phyloP scores from a whole-genome alignment of 1,140 invertebrate species.

The Calephelis nemesis region DNA sequence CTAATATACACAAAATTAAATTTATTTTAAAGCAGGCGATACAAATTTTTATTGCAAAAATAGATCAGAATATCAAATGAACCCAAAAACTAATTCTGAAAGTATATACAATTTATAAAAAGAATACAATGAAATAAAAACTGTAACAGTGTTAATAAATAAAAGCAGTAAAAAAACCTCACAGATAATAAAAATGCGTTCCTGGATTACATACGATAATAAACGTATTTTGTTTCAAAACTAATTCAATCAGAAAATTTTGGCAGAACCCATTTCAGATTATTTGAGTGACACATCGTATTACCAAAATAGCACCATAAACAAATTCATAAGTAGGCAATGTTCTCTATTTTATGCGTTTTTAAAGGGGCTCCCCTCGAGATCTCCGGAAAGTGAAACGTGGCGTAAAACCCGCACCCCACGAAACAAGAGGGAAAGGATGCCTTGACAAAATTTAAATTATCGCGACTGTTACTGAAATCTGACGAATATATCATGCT shows the following conservation, averaged over 20 bases:
- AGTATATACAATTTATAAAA: too few relatives aligned
- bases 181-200: too few relatives aligned
- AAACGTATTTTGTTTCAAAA: neutral
- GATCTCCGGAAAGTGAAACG: conserved; percentile 61
- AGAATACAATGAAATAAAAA: too few relatives aligned
- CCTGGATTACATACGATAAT: too few relatives aligned
- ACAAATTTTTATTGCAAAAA: too few relatives aligned
- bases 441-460: conserved; percentile 38
- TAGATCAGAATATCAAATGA: too few relatives aligned
- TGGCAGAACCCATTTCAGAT: conserved; percentile 11
- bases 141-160: too few relatives aligned
- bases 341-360: conserved; percentile 68
- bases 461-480: conserved; percentile 28
- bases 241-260: conserved; percentile 22
- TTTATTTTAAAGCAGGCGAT: too few relatives aligned
- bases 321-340: conserved; percentile 77
- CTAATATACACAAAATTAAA: too few relatives aligned
- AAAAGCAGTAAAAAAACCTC: too few relatives aligned
- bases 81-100: too few relatives aligned
- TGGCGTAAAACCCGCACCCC: conserved; percentile 59
- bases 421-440: conserved; percentile 53
- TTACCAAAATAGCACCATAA: conserved; percentile 65
- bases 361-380: conserved; percentile 61
- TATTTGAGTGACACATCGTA: conserved; percentile 47
- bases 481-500: conserved; percentile 23